phyloP scores from a whole-genome alignment of 92 coral and sea anemone genomes.

The Isaurus tuberculatus region DNA sequence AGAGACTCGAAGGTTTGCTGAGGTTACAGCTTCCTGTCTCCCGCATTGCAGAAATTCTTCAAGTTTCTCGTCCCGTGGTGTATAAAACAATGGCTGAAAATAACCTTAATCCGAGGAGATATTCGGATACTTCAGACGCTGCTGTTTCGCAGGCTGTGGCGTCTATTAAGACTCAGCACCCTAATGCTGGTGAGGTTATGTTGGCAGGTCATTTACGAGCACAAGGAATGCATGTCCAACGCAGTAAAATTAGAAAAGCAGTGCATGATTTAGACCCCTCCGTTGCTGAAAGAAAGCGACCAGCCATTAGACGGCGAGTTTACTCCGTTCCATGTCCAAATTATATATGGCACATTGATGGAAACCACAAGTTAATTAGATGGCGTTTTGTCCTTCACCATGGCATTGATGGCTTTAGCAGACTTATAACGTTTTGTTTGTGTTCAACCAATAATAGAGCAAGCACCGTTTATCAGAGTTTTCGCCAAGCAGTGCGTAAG shows the following conservation, averaged over 20 bases:
- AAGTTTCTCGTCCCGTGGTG: constrained; percentile 41
- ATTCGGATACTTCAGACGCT: constrained; percentile 34
- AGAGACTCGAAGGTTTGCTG: constrained; percentile 43
- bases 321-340: constrained; percentile 50
- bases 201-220: constrained; percentile 49
- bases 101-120: constrained; percentile 4
- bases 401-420: constrained; percentile 50
- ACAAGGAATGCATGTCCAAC: constrained; percentile 44
- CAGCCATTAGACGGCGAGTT: constrained; percentile 48
- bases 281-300: constrained; percentile 14
- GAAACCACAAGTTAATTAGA: constrained; percentile 49
- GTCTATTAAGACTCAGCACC: constrained; percentile 29
- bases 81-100: constrained; percentile 50
- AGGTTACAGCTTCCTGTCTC: constrained; percentile 47
- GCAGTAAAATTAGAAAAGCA: constrained; percentile 30
- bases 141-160: constrained; percentile 40
- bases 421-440: constrained; percentile 31
- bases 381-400: constrained; percentile 56
- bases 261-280: constrained; percentile 37
- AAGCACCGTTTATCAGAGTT: constrained; percentile 28
- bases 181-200: constrained; percentile 56
- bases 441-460: constrained; percentile 49
- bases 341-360: constrained; percentile 48
- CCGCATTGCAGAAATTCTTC: constrained; percentile 35
- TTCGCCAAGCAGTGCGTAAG: constrained; percentile 24